Conservation (phyloP, 2,888 invertebrate genomes). For the Galerucella pusilla region DNA sequence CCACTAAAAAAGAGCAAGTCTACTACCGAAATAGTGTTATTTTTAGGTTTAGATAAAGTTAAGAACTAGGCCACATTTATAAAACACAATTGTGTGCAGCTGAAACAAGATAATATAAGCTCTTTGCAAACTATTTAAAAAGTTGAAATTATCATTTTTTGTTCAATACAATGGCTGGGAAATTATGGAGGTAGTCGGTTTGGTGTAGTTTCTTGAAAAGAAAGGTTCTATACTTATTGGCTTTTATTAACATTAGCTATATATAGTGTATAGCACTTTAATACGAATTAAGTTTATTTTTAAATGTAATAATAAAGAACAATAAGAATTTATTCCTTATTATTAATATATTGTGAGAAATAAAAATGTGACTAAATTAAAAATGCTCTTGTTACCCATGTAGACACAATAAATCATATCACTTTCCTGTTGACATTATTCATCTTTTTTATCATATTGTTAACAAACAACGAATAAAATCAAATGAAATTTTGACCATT, state of each 20-base stretch:
- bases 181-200: not conserved
- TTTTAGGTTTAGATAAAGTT: too few species aligned
- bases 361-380: constrained; percentile 60
- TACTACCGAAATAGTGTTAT: too few species aligned
- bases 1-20: too few species aligned
- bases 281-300: constrained; percentile 57
- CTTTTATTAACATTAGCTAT: constrained; percentile 52
- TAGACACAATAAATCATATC: constrained; percentile 70
- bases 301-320: constrained; percentile 62
- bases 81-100: too few species aligned
- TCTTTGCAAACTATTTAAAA: too few species aligned
- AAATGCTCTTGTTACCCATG: constrained; percentile 63
- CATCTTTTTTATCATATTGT: constrained; percentile 7
- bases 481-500: too few species aligned
- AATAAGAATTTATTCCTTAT: constrained; percentile 57
- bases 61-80: too few species aligned
- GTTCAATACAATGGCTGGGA: not conserved
- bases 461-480: not conserved
- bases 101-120: too few species aligned
- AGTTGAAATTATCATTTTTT: too few species aligned
- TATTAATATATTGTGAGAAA: constrained; percentile 60
- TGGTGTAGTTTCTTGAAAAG: constrained; percentile 11
- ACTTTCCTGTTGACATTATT: constrained; percentile 67
- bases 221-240: constrained; percentile 43
- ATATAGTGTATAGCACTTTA: constrained; percentile 51